Conservation (phyloP, 2,113 vertebrate species). For the Oncorhynchus keta region DNA sequence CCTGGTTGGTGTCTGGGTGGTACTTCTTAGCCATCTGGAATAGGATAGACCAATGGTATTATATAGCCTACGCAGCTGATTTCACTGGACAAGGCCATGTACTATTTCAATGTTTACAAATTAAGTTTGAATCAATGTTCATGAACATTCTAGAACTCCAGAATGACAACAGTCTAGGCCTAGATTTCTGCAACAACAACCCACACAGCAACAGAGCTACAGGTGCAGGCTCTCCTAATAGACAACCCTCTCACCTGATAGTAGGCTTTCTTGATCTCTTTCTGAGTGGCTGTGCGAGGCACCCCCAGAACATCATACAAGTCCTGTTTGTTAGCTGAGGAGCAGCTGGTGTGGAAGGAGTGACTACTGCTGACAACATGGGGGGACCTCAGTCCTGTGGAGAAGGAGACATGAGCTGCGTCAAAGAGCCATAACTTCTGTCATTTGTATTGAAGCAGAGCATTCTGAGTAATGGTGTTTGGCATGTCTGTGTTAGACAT, state of each 20-base stretch:
- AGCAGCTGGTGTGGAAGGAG: conserved; percentile 79
- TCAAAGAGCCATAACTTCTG: no score
- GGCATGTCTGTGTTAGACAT: no score
- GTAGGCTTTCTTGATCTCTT: conserved; percentile 97
- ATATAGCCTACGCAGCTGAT: no score
- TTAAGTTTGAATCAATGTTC: no score
- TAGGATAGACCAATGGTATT: conserved; percentile 1
- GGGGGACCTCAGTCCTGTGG: conserved; percentile 39
- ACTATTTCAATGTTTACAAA: no score
- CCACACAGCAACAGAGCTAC: no score
- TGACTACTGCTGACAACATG: conserved; percentile 42
- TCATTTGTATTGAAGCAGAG: neutral
- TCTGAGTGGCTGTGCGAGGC: conserved; percentile 82
- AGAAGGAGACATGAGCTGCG: neutral
- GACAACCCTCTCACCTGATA: conserved; percentile 83
- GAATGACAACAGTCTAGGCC: no score
- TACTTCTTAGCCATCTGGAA: conserved; percentile 92
- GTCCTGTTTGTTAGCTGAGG: conserved; percentile 75
- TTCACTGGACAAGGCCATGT: no score
- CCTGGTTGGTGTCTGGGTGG: conserved; percentile 94
- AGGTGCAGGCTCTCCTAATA: neutral
- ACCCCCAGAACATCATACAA: conserved; percentile 89
- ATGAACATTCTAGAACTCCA: no score
- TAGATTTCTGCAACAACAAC: no score
- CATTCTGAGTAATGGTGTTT: neutral